Evolutionary conservation across 1,140 invertebrate species (phyloP).

Genomic region (Zaprionus kolodkinae): DNA sequence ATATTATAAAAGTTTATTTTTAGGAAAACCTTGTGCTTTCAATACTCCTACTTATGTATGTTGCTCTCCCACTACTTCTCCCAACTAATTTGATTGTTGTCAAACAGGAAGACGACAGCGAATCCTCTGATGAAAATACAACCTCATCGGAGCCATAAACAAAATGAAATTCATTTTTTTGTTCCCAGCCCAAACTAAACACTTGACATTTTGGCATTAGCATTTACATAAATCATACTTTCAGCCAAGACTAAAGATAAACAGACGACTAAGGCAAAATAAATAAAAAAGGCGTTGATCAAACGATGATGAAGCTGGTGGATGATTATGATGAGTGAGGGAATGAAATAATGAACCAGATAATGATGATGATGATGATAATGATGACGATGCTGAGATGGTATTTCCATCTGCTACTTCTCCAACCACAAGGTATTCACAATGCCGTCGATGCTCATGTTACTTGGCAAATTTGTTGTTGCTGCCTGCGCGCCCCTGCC

Average conservation of each 20-base stretch:
- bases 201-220: slow-evolving; percentile 76
- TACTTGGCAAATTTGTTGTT: slow-evolving; percentile 61
- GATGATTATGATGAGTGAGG: background rate
- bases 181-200: slow-evolving; percentile 57
- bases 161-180: slow-evolving; percentile 18
- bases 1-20: too few relatives aligned
- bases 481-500: slow-evolving; percentile 17
- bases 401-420: slow-evolving; percentile 53
- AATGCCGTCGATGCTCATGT: slow-evolving; percentile 29
- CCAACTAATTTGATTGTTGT: slow-evolving; percentile 23
- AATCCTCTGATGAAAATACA: slow-evolving; percentile 4
- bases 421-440: slow-evolving; percentile 42
- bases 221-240: slow-evolving; percentile 76
- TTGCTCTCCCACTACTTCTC: background rate
- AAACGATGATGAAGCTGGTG: background rate
- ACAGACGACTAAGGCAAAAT: slow-evolving; percentile 41
- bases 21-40: too few relatives aligned
- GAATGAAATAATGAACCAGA: background rate
- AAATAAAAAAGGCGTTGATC: slow-evolving; percentile 7
- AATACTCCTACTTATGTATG: too few relatives aligned
- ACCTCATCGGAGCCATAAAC: slow-evolving; percentile 22
- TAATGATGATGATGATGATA: slow-evolving; percentile 31
- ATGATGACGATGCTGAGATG: slow-evolving; percentile 47
- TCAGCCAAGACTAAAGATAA: slow-evolving; percentile 55
- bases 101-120: slow-evolving; percentile 4